Evolutionary conservation across 2,797 vertebrate species (phyloP).

Genomic region (Amblyopsis hoosieri): DNA sequence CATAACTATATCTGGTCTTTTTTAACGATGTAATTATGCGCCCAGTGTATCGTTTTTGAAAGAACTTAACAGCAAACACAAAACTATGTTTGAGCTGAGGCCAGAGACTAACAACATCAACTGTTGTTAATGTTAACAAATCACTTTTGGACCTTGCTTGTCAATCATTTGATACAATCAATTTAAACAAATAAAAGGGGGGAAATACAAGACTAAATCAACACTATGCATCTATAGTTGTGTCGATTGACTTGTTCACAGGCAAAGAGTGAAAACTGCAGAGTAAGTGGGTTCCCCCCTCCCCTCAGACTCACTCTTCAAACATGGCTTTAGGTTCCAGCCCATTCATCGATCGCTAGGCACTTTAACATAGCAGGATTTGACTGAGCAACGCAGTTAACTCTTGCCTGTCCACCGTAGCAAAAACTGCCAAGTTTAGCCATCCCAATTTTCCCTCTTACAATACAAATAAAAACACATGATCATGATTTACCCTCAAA

Average conservation of each 20-base stretch:
- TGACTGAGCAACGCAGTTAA: slow-evolving; percentile 46
- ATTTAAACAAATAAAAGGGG: slow-evolving; percentile 5
- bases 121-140: slow-evolving; percentile 40
- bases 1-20: slow-evolving; percentile 48
- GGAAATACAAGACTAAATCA: slow-evolving; percentile 6
- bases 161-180: not conserved
- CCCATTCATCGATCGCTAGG: slow-evolving; percentile 45
- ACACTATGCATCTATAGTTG: slow-evolving; percentile 2
- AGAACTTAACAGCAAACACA: slow-evolving; percentile 47
- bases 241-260: slow-evolving; percentile 2
- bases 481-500: not conserved
- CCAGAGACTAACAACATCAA: slow-evolving; percentile 44
- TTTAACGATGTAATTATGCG: slow-evolving; percentile 42
- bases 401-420: slow-evolving; percentile 47
- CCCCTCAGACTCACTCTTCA: slow-evolving; percentile 37
- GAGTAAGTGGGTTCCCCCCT: slow-evolving; percentile 42
- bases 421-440: slow-evolving; percentile 9
- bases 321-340: slow-evolving; percentile 48
- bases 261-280: slow-evolving; percentile 44
- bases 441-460: no score
- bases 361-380: slow-evolving; percentile 22
- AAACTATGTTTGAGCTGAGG: slow-evolving; percentile 52
- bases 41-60: slow-evolving; percentile 14
- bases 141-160: slow-evolving; percentile 3
- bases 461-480: not conserved